A percentile compares a stretch with the other conserved stretches of the same genome.
phyloP scores from a whole-genome alignment of 2,888 invertebrate species.

The Cinara cedri region DNA sequence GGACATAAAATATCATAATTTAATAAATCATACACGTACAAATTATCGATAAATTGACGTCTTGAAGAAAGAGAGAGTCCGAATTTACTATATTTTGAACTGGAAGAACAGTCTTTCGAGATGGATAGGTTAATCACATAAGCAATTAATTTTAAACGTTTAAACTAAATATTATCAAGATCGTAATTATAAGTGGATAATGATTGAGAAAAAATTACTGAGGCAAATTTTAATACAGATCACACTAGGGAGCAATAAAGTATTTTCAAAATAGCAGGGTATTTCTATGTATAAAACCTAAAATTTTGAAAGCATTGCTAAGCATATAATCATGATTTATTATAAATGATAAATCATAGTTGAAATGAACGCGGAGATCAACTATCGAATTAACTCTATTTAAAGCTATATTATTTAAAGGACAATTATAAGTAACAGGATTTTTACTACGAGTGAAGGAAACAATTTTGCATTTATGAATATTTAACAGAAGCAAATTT shows the following conservation, averaged over 20 bases:
- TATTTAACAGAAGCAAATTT: constrained; percentile 5
- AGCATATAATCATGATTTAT: constrained; percentile 8
- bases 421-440: constrained; percentile 7
- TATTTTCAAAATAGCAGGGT: constrained; percentile 11
- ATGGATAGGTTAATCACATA: no score
- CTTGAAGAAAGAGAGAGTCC: no score
- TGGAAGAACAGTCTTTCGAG: no score
- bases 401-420: constrained; percentile 6
- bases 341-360: constrained; percentile 28
- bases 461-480: constrained; percentile 14
- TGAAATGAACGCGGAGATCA: constrained; percentile 5
- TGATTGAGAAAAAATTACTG: constrained; percentile 13
- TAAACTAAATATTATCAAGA: constrained; percentile 23
- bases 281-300: constrained; percentile 11
- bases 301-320: not conserved
- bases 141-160: no score
- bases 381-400: not conserved
- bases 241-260: constrained; percentile 10
- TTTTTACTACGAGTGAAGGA: constrained; percentile 17
- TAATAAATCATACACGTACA: no score
- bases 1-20: no score
- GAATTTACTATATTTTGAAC: no score
- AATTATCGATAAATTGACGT: no score
- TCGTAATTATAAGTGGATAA: constrained; percentile 7
- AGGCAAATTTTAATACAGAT: constrained; percentile 1